Conservation (phyloP, 1,140 invertebrate species). For the Ptiloglossa arizonensis region DNA sequence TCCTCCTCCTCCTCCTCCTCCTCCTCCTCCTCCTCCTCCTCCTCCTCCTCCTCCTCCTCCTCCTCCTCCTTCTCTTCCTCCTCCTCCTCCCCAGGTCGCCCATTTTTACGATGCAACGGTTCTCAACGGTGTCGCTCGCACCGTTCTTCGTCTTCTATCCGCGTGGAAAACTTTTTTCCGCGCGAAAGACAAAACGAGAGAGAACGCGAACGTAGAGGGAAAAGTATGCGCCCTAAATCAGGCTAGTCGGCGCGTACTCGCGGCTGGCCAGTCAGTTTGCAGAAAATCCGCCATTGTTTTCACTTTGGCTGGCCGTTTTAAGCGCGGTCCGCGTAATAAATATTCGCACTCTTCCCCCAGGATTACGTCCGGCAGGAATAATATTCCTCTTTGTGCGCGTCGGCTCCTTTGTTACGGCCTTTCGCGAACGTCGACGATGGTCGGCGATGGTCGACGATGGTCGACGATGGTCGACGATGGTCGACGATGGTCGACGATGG, state of each 20-base stretch:
- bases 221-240: constrained; percentile 58
- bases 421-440: constrained; percentile 69
- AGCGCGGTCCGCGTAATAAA: constrained; percentile 76
- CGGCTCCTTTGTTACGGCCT: constrained; percentile 72
- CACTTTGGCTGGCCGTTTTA: constrained; percentile 73
- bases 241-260: constrained; percentile 65
- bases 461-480: constrained; percentile 68
- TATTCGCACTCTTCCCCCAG: constrained; percentile 72
- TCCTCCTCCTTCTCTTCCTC: too few species aligned
- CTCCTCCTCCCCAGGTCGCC: too few species aligned
- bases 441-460: too few species aligned
- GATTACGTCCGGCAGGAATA: constrained; percentile 76
- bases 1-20: too few species aligned
- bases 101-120: constrained; percentile 49
- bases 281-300: constrained; percentile 78
- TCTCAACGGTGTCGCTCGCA: constrained; percentile 18
- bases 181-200: neutral
- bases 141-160: too few species aligned
- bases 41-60: too few species aligned
- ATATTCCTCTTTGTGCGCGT: constrained; percentile 76
- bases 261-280: constrained; percentile 68
- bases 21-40: too few species aligned
- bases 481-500: constrained; percentile 68
- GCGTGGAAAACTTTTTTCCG: constrained; percentile 33
- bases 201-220: constrained; percentile 1